Evolutionary conservation across 2,888 invertebrate genomes (phyloP).

Genomic region (Pseudolycoriella hygida): DNA sequence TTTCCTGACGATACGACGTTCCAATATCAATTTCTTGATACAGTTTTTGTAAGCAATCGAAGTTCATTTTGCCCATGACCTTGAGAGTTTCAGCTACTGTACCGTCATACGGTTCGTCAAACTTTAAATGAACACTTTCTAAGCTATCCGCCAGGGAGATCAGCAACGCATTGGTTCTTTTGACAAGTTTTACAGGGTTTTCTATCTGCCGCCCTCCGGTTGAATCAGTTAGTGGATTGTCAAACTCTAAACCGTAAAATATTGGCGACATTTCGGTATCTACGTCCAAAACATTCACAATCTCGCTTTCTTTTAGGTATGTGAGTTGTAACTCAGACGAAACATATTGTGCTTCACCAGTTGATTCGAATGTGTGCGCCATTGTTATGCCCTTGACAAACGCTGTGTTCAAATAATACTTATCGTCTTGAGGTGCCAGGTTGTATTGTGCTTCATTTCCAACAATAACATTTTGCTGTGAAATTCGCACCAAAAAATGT

Average conservation of each 20-base stretch:
- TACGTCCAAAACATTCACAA: slow-evolving; percentile 26
- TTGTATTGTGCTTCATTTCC: slow-evolving; percentile 27
- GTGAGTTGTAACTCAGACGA: slow-evolving; percentile 25
- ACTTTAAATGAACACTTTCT: slow-evolving; percentile 25
- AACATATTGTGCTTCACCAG: slow-evolving; percentile 27
- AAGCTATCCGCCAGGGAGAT: slow-evolving; percentile 25
- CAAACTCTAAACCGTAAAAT: slow-evolving; percentile 19
- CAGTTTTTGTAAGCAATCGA: slow-evolving; percentile 26
- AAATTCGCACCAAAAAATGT: neutral
- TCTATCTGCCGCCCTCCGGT: slow-evolving; percentile 27
- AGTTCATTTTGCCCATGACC: slow-evolving; percentile 25
- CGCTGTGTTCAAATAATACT: slow-evolving; percentile 24
- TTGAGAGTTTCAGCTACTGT: slow-evolving; percentile 26
- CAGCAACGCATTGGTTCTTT: slow-evolving; percentile 19
- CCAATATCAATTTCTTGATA: slow-evolving; percentile 42
- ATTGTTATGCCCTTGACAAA: slow-evolving; percentile 27
- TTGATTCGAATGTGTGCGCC: slow-evolving; percentile 28
- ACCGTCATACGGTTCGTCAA: slow-evolving; percentile 26
- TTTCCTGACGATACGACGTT: slow-evolving; percentile 57
- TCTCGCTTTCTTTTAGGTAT: slow-evolving; percentile 24
- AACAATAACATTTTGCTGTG: slow-evolving; percentile 24
- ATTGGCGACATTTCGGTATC: slow-evolving; percentile 26
- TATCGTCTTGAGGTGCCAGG: slow-evolving; percentile 21
- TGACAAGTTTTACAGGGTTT: slow-evolving; percentile 22
- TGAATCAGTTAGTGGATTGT: slow-evolving; percentile 23